phyloP scores from a whole-genome alignment of 1,140 invertebrate species.

The Branchinecta lynchi region DNA sequence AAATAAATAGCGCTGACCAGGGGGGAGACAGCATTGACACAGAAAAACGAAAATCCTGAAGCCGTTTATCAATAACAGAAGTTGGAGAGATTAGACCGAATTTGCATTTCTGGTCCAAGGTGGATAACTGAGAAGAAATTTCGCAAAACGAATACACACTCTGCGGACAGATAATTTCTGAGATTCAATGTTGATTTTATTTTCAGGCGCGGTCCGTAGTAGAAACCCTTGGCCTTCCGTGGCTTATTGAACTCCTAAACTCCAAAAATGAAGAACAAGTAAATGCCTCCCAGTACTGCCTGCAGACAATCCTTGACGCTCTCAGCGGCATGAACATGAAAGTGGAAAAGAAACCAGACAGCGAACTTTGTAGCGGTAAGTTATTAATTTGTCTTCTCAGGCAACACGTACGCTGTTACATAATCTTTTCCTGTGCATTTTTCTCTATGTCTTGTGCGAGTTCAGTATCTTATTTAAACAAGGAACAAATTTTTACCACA shows the following conservation, averaged over 20 bases:
- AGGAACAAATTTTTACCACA: no score
- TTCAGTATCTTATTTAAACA: no score
- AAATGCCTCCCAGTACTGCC: constrained; percentile 59
- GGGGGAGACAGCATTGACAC: no score
- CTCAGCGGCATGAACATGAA: constrained; percentile 58
- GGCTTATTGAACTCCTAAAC: constrained; percentile 67
- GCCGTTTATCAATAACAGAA: no score
- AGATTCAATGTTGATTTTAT: constrained; percentile 17
- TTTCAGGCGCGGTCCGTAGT: constrained; percentile 44
- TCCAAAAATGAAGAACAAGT: constrained; percentile 52
- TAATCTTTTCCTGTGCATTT: constrained; percentile 18
- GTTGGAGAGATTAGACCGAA: no score
- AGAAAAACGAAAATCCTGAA: no score
- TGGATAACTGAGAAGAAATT: no score
- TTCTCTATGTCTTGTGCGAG: no score
- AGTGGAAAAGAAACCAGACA: constrained; percentile 56
- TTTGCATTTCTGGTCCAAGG: no score
- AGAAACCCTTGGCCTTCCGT: constrained; percentile 58
- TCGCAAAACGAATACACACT: no score
- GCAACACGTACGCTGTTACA: neutral
- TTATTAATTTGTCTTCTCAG: neutral
- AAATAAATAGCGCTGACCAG: no score
- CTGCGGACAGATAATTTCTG: no score
- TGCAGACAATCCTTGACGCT: constrained; percentile 55
- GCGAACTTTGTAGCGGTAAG: constrained; percentile 42